Conservation (phyloP, 2,888 invertebrate genomes). For the Standfussiana lucernea region DNA sequence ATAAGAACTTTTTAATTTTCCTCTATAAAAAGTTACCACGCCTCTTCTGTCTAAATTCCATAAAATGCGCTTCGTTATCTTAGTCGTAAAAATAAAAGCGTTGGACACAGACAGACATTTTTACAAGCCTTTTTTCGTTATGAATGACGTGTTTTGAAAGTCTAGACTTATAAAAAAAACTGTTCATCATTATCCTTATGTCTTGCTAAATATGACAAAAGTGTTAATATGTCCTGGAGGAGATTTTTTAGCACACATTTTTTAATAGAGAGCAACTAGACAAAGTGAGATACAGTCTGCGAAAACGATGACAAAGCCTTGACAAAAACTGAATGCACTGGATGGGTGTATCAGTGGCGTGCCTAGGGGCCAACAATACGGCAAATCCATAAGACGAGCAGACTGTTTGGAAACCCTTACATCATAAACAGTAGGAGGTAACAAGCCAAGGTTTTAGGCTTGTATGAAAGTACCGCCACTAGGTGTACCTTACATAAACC, state of each 20-base stretch:
- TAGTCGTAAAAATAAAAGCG: neutral
- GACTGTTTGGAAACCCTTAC: no score
- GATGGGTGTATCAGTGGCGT: neutral
- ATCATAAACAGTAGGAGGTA: no score
- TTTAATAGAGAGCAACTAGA: neutral
- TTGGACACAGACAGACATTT: neutral
- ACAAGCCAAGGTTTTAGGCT: no score
- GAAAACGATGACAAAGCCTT: neutral
- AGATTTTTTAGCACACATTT: neutral
- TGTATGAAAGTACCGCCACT: no score
- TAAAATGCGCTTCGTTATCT: slow-evolving; percentile 1
- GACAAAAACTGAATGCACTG: neutral
- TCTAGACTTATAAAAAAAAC: slow-evolving; percentile 18
- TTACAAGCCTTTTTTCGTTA: neutral
- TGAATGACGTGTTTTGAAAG: slow-evolving; percentile 1
- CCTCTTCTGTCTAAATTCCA: slow-evolving; percentile 3
- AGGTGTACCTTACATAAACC: no score
- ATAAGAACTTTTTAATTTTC: slow-evolving; percentile 25
- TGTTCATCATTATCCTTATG: neutral
- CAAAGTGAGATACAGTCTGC: neutral
- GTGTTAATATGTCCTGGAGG: neutral
- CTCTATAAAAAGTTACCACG: neutral
- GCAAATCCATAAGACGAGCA: no score
- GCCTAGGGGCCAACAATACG: no score
- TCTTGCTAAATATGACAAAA: neutral